Conservation (phyloP, 2,797 vertebrate species). For the Alectoris magna region DNA sequence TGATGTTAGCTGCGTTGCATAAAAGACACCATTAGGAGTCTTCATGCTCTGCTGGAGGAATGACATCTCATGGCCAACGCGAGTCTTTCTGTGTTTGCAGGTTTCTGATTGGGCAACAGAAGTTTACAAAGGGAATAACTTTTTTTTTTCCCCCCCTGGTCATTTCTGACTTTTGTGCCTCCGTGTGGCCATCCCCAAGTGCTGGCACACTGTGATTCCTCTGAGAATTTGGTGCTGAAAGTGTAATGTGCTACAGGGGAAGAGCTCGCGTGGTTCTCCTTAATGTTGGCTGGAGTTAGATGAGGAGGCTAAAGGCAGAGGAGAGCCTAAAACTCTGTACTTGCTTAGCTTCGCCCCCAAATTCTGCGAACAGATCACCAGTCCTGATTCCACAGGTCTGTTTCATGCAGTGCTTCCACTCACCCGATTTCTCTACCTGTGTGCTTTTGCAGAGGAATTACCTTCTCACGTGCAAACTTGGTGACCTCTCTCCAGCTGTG, state of each 20-base stretch:
- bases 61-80: conserved; percentile 50
- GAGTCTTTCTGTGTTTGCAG: conserved; percentile 50
- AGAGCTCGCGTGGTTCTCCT: background rate
- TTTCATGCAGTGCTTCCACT: background rate
- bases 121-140: conserved; percentile 55
- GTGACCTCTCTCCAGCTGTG: background rate
- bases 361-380: background rate
- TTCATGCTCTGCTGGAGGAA: conserved; percentile 52
- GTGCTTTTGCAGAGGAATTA: background rate
- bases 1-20: conserved; percentile 64
- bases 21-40: conserved; percentile 56
- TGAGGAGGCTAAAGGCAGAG: conserved; percentile 9
- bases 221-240: background rate
- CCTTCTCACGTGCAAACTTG: conserved; percentile 22
- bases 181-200: background rate
- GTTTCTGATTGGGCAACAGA: conserved; percentile 70
- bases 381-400: background rate
- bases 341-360: background rate
- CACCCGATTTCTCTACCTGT: background rate
- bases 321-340: background rate
- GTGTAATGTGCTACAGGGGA: background rate
- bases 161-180: conserved; percentile 49
- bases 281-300: background rate
- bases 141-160: conserved; percentile 22
- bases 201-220: conserved; percentile 1